Conservation (phyloP, 1,140 invertebrate species). For the Neocloeon triangulifer region DNA sequence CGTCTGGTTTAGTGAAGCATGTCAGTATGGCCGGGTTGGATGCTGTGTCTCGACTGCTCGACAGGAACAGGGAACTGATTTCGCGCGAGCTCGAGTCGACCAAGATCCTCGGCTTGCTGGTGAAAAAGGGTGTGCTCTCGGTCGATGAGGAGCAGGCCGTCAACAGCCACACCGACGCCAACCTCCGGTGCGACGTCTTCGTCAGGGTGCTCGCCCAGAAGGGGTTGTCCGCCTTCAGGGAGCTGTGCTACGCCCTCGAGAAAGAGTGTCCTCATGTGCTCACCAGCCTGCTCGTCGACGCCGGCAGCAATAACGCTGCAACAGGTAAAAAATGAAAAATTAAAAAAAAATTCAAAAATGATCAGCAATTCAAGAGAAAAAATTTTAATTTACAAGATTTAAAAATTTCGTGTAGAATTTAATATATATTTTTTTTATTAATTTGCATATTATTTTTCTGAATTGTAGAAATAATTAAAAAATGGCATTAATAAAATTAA, state of each 20-base stretch:
- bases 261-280: conserved; percentile 26
- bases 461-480: no score
- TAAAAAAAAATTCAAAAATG: no score
- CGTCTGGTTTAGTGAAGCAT: no score
- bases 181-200: conserved; percentile 15
- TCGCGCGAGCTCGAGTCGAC: conserved; percentile 15
- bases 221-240: conserved; percentile 25
- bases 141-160: conserved; percentile 16
- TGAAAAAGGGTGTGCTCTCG: conserved; percentile 18
- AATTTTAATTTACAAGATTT: no score
- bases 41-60: no score
- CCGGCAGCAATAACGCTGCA: conserved; percentile 14
- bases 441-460: no score
- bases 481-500: no score
- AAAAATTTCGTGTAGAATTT: no score
- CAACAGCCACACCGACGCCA: conserved; percentile 11
- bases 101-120: conserved; percentile 15
- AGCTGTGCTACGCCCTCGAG: conserved; percentile 27
- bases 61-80: conserved; percentile 16
- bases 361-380: no score
- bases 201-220: conserved; percentile 24
- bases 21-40: no score
- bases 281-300: conserved; percentile 20
- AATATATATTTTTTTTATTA: no score
- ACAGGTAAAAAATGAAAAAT: no score